phyloP scores from a whole-genome alignment of 37 sponge, comb jelly and placozoan genomes.

The Halisarca cf. caerulea region DNA sequence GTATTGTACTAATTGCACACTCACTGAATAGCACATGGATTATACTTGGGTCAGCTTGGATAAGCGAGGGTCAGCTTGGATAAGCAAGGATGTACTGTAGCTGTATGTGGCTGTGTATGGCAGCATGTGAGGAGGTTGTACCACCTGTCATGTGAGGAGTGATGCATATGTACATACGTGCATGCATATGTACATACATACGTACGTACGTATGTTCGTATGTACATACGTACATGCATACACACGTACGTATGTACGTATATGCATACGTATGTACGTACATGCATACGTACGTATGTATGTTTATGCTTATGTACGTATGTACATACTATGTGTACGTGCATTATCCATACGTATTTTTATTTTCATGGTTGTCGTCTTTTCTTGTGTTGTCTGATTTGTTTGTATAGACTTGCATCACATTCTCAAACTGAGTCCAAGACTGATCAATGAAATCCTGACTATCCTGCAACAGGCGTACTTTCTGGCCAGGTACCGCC shows the following conservation, averaged over 20 bases:
- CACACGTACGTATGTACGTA: not conserved
- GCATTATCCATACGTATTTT: not conserved
- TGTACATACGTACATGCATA: not conserved
- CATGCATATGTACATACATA: not conserved
- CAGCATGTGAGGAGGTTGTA: no score
- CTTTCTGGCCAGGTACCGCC: not conserved
- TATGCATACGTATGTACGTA: not conserved
- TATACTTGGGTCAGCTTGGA: no score
- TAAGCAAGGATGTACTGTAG: no score
- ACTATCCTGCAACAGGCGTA: slow-evolving; percentile 54
- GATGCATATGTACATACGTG: not conserved
- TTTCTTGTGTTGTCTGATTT: no score
- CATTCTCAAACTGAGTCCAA: slow-evolving; percentile 63
- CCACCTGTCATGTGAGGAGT: no score
- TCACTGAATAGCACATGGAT: no score
- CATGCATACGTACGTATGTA: slow-evolving; percentile 1
- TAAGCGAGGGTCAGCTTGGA: no score
- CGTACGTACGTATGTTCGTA: not conserved
- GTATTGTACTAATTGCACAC: no score
- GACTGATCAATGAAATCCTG: slow-evolving; percentile 72
- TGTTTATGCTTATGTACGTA: not conserved
- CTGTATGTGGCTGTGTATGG: not conserved
- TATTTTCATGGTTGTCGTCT: not conserved
- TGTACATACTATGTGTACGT: not conserved
- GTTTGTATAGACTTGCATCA: slow-evolving; percentile 26